Evolutionary conservation across 2,888 invertebrate genomes (phyloP).

Genomic region (Monochamus alternatus): DNA sequence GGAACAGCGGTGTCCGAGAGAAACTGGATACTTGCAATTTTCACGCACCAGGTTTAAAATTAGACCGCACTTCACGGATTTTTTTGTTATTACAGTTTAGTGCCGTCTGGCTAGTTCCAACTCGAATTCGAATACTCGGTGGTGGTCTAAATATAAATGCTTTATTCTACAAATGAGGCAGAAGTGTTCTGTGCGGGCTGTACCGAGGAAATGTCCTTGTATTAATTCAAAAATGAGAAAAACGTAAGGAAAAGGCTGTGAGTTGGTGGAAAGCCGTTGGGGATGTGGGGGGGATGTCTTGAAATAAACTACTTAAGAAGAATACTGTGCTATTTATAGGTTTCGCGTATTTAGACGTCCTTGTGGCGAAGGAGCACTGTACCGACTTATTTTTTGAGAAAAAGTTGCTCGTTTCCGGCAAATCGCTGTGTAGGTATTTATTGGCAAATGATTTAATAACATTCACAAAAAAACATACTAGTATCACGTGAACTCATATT

Average conservation of each 20-base stretch:
- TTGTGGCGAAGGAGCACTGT: conserved; percentile 14
- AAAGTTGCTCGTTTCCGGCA: neutral
- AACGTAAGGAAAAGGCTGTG: conserved; percentile 21
- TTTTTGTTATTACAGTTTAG: conserved; percentile 33
- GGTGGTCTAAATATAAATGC: conserved; percentile 11
- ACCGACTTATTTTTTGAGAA: neutral
- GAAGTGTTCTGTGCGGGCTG: neutral
- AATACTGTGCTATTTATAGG: conserved; percentile 28
- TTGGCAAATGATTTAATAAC: neutral
- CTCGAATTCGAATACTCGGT: neutral
- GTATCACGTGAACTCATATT: neutral
- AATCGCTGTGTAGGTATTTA: neutral
- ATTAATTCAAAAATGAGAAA: conserved; percentile 34
- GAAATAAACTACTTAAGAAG: conserved; percentile 51
- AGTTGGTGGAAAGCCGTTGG: conserved; percentile 32
- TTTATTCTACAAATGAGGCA: neutral
- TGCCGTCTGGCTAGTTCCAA: conserved; percentile 24
- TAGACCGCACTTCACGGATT: conserved; percentile 1
- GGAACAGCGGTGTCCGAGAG: conserved; percentile 35
- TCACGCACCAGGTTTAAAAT: conserved; percentile 17
- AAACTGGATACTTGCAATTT: conserved; percentile 50
- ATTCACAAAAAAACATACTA: too few species aligned
- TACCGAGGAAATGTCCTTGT: conserved; percentile 18
- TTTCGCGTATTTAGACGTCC: conserved; percentile 30
- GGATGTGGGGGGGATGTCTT: conserved; percentile 52